phyloP scores from a whole-genome alignment of 1,140 invertebrate species.

The Drosophila tsacasi region DNA sequence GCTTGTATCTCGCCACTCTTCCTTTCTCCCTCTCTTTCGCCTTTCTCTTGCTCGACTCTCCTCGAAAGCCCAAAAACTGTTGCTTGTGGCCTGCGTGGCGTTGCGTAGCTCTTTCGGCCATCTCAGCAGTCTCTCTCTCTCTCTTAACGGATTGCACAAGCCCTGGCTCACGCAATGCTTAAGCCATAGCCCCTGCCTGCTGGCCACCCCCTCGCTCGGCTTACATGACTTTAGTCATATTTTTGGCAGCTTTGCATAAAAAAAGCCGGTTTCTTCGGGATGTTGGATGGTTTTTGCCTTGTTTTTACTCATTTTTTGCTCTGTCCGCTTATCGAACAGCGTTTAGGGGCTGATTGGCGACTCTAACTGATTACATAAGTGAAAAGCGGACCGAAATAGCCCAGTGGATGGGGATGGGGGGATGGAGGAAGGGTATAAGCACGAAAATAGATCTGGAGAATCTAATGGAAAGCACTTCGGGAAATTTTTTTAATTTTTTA shows the following conservation, averaged over 20 bases:
- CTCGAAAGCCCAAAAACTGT: conserved; percentile 41
- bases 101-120: conserved; percentile 35
- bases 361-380: conserved; percentile 62
- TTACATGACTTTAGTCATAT: conserved; percentile 38
- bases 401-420: not conserved
- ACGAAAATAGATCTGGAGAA: conserved; percentile 60
- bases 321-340: conserved; percentile 38
- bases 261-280: conserved; percentile 74
- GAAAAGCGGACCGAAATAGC: conserved; percentile 36
- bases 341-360: conserved; percentile 74
- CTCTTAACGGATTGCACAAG: conserved; percentile 66
- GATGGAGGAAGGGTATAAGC: not conserved
- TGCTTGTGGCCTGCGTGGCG: conserved; percentile 43
- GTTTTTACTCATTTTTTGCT: conserved; percentile 10
- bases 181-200: conserved; percentile 6
- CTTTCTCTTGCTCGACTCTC: conserved; percentile 11
- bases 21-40: not conserved
- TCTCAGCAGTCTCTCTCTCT: not conserved
- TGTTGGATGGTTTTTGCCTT: conserved; percentile 15
- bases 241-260: conserved; percentile 78
- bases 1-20: conserved; percentile 37
- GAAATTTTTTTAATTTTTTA: conserved; percentile 17
- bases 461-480: conserved; percentile 28
- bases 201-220: not conserved
- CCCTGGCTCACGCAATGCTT: conserved; percentile 68